phyloP scores from a whole-genome alignment of 2,797 vertebrate species.

The Phrynocephalus guinanensis region DNA sequence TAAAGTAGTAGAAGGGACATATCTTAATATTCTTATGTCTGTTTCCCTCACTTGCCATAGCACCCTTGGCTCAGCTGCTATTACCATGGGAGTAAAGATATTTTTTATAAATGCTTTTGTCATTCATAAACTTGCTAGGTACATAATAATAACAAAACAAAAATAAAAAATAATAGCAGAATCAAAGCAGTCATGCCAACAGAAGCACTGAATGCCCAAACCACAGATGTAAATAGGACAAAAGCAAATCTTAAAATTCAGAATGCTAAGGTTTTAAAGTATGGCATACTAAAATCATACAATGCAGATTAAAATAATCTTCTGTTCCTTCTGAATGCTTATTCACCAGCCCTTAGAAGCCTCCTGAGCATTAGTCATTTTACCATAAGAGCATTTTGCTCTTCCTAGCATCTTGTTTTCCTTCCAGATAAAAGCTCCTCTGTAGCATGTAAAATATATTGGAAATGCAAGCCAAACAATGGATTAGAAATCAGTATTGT shows the following conservation, averaged over 20 bases:
- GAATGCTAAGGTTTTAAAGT: background rate
- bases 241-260: background rate
- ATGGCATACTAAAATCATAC: background rate
- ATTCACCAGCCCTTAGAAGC: conserved; percentile 7
- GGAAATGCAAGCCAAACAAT: background rate
- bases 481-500: background rate
- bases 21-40: background rate
- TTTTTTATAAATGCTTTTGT: background rate
- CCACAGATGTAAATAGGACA: background rate
- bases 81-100: background rate
- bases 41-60: background rate
- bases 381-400: background rate
- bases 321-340: background rate
- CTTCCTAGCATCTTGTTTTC: background rate
- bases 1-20: background rate
- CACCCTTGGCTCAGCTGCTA: too few relatives aligned
- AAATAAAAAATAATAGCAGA: background rate
- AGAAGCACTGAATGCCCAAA: background rate
- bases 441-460: background rate
- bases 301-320: background rate
- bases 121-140: background rate
- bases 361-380: conserved; percentile 20
- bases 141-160: background rate
- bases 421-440: background rate
- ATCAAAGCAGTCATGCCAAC: background rate